Base-by-base conservation (phyloP, 2,888 invertebrate species). In the Lasioglossum leucozonium region DNA sequence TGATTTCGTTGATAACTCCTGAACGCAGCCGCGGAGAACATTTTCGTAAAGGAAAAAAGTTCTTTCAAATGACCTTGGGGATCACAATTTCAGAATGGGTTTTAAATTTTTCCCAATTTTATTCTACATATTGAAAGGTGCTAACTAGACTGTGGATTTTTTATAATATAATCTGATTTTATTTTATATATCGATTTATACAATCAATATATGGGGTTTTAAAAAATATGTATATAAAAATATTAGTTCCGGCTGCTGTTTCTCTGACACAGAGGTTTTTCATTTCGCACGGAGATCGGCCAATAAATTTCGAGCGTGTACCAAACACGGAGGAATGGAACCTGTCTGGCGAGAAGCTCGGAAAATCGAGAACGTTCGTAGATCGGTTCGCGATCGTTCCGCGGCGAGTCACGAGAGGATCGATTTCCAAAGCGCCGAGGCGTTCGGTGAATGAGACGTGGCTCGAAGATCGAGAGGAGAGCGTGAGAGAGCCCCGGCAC, bases 381-480 rank as follows among this genome's bases (percentile, higher is more conserved):
- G 26, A 67, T 75, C 73, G 44, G 55, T 75, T 76, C 34, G 72
- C 55, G 58, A 72, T 58, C 40, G 47, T 37, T 18, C 6, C 62
- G 72, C 30, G 74, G 69, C 88, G 69, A 83, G 77, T 55, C 74
- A 72, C 81, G 81, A 79, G 62, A 65, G 67, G 83, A 88, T 88
- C 82, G 82, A 81, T 88, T 81, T 84, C 81, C 82, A 81, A 81
- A 84, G 85, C 85, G 69, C 83, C 81, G 87, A 87, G 85, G 85
- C 72, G 81, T 82, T 82, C 81, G 85, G 82, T 89, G 82, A 92
- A 91, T 88, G 90, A 89, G 85, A 90, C 86, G 85, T 67, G 84
- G 74, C 82, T 55, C 82, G 75, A 13, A 58, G 58, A 58, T n/a
- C 58, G n/a, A 51, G 51, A n/a, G 73, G 75, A 72, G 82, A 90